Evolutionary conservation across 2,113 vertebrate genomes (phyloP).

Genomic region (Tupaia tana): DNA sequence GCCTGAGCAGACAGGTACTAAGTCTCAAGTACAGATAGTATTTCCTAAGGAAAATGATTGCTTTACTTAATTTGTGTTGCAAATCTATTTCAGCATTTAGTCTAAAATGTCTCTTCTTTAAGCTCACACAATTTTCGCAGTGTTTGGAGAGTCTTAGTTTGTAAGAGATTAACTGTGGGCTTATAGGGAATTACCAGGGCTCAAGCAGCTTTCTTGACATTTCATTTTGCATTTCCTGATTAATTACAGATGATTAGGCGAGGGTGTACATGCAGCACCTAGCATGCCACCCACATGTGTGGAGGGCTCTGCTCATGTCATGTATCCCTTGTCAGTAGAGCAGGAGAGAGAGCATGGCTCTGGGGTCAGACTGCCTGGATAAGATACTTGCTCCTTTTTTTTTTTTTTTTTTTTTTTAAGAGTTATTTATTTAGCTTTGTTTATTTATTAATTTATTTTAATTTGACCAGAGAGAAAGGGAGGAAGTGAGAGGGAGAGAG

Average conservation of each 20-base stretch:
- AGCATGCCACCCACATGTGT: neutral
- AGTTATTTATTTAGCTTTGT: too few species aligned
- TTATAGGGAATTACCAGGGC: neutral
- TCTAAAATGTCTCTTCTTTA: neutral
- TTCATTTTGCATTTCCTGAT: slow-evolving; percentile 11
- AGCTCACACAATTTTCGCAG: neutral
- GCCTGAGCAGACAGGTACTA: slow-evolving; percentile 96
- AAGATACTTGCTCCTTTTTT: neutral
- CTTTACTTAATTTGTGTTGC: neutral
- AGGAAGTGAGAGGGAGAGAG: too few species aligned
- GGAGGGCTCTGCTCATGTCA: neutral
- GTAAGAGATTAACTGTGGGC: neutral
- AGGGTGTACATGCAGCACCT: neutral
- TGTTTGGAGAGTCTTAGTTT: neutral
- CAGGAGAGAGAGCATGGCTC: neutral
- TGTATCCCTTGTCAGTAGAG: neutral
- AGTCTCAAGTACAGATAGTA: neutral
- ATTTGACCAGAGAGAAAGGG: too few species aligned
- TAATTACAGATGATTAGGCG: neutral
- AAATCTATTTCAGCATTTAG: neutral
- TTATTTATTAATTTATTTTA: too few species aligned
- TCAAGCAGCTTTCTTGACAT: neutral
- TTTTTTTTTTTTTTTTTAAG: too few species aligned
- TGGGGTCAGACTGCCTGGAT: neutral
- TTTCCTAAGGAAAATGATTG: neutral